A percentile compares a stretch with the other conserved stretches of the same genome.
phyloP scores from a whole-genome alignment of 2,113 vertebrate genomes.

The Alligator mississippiensis region DNA sequence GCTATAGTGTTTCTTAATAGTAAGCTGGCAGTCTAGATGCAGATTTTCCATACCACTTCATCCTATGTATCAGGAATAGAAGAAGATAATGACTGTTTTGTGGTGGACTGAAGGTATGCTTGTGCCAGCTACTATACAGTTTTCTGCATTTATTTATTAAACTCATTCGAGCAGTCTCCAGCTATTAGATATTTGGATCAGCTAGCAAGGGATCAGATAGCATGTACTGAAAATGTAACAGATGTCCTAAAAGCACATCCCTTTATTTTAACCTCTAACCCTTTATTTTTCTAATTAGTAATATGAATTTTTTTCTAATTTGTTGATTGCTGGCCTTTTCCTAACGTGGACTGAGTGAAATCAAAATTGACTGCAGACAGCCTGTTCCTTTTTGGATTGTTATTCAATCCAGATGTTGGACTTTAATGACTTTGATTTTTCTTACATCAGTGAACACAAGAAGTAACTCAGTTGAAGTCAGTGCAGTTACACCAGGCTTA shows the following conservation, averaged over 20 bases:
- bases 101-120: not conserved
- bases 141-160: slow-evolving; percentile 45
- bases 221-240: not conserved
- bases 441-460: not conserved
- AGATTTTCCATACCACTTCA: slow-evolving; percentile 3
- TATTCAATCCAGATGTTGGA: not conserved
- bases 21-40: not conserved
- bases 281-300: not conserved
- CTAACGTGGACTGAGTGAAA: not conserved
- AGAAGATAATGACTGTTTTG: not conserved
- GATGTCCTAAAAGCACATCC: not conserved
- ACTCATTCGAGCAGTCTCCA: slow-evolving; percentile 23
- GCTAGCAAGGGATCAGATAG: not conserved
- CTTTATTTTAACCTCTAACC: not conserved
- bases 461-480: not conserved
- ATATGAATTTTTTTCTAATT: not conserved
- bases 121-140: not conserved
- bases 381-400: not conserved
- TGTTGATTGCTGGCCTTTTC: not conserved
- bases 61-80: slow-evolving; percentile 39
- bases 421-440: not conserved
- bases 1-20: slow-evolving; percentile 8
- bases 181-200: slow-evolving; percentile 37
- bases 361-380: not conserved
- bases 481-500: not conserved